Base-by-base conservation (phyloP, 2,888 invertebrate species). In the Lasioglossum morio region DNA sequence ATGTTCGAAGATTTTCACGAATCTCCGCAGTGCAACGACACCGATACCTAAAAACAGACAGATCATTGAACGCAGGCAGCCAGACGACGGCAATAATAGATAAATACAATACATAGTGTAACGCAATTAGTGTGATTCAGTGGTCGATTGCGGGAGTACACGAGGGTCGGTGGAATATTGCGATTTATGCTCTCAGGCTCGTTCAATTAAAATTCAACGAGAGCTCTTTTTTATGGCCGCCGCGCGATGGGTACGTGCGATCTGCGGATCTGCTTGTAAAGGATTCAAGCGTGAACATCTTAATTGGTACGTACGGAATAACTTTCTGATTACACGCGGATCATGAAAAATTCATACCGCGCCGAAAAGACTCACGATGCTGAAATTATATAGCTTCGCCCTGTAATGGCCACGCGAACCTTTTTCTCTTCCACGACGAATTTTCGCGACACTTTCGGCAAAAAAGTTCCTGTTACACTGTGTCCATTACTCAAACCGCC, bases 321-420 rank as follows among this genome's bases (percentile, higher is more conserved):
- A 86, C 84, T 84, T 78, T 80, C 84, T 79, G 78, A 81, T 86
- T 89, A 85, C 79, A 80, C 73, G 76, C 57, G 88, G 76, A 78
- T 89, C 82, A 89, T 89, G 89, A 89, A 89, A 85, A 89, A 89
- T 89, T 89, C 90, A 89, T 89, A 82, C 57, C 14, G 72, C 34
- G 46, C 46, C 80, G 73, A 57, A 84, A 82, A 82, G 79, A 63
- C 77, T 86, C 60, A 30, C 73, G 70, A 77, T n/a, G 37, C 40
- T 74, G 30, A 60, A 78, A 84, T 77, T 73, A 75, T 73, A 72
- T 40, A 72, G 72, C 57, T 63, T 63, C 37, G 23, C 34, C 77
- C 75, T 76, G 75, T 77, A 80, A 82, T 46, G 43, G 23, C 46
- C 27, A 10, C 34, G 46, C 8, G 48, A 34, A 66, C 19, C 16